A percentile compares a stretch with the other conserved stretches of the same genome.
Evolutionary conservation across 2,797 vertebrate genomes (phyloP).

Genomic region (Alexandromys oeconomus): DNA sequence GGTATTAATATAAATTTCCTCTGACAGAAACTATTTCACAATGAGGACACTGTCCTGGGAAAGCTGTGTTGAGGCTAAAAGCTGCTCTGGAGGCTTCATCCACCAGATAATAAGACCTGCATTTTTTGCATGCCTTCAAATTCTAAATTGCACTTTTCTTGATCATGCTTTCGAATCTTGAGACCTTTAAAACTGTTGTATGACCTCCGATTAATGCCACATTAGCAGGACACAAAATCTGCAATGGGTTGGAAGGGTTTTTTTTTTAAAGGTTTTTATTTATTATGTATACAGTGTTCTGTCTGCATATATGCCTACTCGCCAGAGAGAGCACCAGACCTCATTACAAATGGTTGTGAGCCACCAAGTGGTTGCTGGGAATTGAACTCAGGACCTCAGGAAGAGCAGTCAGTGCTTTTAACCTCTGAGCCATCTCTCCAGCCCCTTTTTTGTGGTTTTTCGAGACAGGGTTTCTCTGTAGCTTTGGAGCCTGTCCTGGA

Average conservation of each 20-base stretch:
- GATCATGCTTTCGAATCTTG: slow-evolving; percentile 5
- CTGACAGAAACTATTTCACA: neutral
- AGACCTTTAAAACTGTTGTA: neutral
- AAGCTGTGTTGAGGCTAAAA: neutral
- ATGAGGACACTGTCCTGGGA: neutral
- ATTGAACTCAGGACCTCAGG: too few relatives aligned
- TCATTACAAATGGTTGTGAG: too few relatives aligned
- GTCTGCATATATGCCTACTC: too few relatives aligned
- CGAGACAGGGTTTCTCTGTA: too few relatives aligned
- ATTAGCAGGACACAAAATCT: neutral
- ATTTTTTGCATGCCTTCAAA: slow-evolving; percentile 20
- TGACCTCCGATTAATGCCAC: neutral
- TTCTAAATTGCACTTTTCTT: slow-evolving; percentile 32
- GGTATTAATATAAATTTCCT: neutral
- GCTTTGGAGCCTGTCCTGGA: too few relatives aligned
- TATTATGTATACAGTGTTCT: too few relatives aligned
- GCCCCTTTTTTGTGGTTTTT: too few relatives aligned
- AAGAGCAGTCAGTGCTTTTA: too few relatives aligned
- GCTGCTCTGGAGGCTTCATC: neutral
- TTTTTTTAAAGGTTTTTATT: too few relatives aligned
- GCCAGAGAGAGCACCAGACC: too few relatives aligned
- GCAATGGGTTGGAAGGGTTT: neutral
- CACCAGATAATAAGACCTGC: neutral
- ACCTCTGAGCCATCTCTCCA: too few relatives aligned
- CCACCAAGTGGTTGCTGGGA: too few relatives aligned